Conservation (phyloP, 1,140 invertebrate genomes). For the Paraescarpia echinospica region DNA sequence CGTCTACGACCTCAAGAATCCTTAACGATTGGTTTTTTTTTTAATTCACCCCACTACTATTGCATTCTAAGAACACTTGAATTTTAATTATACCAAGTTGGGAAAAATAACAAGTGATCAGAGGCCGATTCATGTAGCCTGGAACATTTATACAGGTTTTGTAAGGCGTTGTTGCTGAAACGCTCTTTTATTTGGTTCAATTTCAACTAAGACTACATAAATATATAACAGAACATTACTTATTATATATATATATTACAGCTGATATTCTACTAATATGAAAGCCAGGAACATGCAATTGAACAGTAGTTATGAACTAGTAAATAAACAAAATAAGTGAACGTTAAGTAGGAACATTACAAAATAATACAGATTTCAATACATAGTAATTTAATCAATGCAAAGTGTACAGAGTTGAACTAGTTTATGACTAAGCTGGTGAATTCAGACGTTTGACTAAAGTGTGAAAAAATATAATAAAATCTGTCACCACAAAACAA, state of each 20-base stretch:
- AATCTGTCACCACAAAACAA: background rate
- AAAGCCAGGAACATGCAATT: background rate
- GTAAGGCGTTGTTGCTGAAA: too few relatives aligned
- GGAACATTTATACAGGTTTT: too few relatives aligned
- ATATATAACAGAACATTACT: background rate
- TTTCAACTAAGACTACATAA: background rate
- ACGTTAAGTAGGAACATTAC: too few relatives aligned
- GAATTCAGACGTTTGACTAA: background rate
- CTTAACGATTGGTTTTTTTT: too few relatives aligned
- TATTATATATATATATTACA: background rate
- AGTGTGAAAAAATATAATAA: background rate
- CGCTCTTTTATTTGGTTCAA: too few relatives aligned
- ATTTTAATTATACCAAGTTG: too few relatives aligned
- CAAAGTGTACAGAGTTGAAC: background rate
- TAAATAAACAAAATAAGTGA: background rate
- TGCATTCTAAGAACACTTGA: too few relatives aligned
- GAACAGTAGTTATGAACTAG: background rate
- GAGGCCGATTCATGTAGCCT: too few relatives aligned
- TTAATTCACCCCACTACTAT: too few relatives aligned
- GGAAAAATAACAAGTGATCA: too few relatives aligned
- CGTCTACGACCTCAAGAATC: too few relatives aligned
- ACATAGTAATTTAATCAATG: background rate
- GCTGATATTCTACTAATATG: background rate
- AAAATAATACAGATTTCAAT: background rate
- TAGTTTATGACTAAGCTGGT: background rate